Evolutionary conservation across 1,140 invertebrate genomes (phyloP).

Genomic region (Aphidius ervi): DNA sequence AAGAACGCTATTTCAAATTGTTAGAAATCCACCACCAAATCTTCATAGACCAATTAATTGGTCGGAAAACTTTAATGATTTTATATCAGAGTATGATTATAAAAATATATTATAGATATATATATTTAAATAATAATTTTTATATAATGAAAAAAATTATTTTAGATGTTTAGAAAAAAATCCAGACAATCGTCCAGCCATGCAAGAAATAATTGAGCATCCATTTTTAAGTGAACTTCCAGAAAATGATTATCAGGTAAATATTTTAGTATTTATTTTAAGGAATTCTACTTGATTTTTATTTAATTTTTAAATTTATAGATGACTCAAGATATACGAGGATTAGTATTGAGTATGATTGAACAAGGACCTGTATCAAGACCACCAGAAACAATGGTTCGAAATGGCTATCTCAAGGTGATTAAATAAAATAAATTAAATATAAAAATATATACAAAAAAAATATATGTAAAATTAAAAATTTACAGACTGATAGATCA

Average conservation of each 20-base stretch:
- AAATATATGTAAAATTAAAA: not conserved
- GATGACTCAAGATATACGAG: constrained; percentile 63
- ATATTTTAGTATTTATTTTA: constrained; percentile 27
- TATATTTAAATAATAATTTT: not conserved
- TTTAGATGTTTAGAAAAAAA: constrained; percentile 85
- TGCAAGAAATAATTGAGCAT: constrained; percentile 80
- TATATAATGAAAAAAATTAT: constrained; percentile 20
- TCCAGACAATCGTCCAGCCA: constrained; percentile 81
- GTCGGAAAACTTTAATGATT: constrained; percentile 76
- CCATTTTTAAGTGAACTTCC: constrained; percentile 74
- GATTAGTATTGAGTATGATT: constrained; percentile 50
- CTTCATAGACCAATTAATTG: constrained; percentile 71
- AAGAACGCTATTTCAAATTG: constrained; percentile 79
- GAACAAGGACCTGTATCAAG: constrained; percentile 42
- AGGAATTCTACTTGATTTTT: not conserved
- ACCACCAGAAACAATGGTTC: constrained; percentile 62
- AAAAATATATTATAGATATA: not conserved
- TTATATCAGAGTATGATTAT: constrained; percentile 69
- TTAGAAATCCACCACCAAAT: constrained; percentile 80
- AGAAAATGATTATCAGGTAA: constrained; percentile 73
- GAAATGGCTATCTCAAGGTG: constrained; percentile 61
- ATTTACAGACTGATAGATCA: constrained; percentile 36
- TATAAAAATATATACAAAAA: not conserved
- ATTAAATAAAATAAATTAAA: not conserved
- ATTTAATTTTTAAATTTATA: constrained; percentile 29